Base-by-base conservation (phyloP, 2,888 invertebrate species). In the Crossocerus cetratus region DNA sequence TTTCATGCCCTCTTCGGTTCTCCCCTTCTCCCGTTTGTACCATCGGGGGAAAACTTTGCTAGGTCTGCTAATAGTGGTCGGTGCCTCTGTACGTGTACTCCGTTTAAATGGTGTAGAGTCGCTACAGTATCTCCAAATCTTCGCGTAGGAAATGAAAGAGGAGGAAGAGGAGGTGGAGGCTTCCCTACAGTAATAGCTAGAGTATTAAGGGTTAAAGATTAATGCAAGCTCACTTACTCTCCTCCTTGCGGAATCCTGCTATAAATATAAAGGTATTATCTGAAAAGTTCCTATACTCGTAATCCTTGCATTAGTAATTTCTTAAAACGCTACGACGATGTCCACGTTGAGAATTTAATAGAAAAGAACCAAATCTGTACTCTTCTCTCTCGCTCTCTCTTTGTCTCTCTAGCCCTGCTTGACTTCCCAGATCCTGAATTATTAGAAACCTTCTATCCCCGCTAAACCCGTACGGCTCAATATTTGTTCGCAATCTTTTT, bases 251-350 rank as follows among this genome's bases (percentile, higher is more conserved):
- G 62, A 77, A 73, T 77, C 64, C 67, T 66, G 65, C 69, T 77
- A 77, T 71, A 80, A 80, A 77, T 80, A 79, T 57, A 79, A 79
- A 77, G 71, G 81, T 79, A 77, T 77, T 77, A 77, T 77, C 69
- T 32, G 32, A 32, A 32, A 32, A 32, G 32, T 32, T 32, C 32
- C 32, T 32, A 32, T 32, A 32, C 32, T 32, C 32, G 32, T 32
- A 32, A 32, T 32, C 32, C 32, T 32, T 32, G 32, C 32, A 32
- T 32, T 32, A 32, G 32, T 32, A 32, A 32, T 32, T 32, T 32
- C 32, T 81, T 81, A 78, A 78, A 62, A 72, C 57, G 68, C 72
- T 81, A 72, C 66, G 65, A 72, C 66, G 65, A 70, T 66, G 72
- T 81, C 72, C 65, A 81, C 72, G 32, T 72, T 72, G 69, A 78